These are phyloP conservation scores for Origma solitaria DNA, from an alignment of 2,113 vertebrate genomes.

Conservation along the genomic window DNA sequence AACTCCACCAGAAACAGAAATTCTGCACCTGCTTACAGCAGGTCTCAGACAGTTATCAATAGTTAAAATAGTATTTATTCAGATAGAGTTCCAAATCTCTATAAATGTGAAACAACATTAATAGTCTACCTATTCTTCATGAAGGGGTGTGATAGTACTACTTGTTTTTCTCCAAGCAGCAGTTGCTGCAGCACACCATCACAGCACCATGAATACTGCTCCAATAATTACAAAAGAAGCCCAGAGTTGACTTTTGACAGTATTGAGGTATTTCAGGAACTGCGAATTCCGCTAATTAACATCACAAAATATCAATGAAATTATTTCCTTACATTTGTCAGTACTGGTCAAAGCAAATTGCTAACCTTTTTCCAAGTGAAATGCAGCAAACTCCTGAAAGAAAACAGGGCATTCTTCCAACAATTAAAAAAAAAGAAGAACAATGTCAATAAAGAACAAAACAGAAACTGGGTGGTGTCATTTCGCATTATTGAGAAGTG, in stretches of 20 bases:
- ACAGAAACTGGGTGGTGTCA: neutral
- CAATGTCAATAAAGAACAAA: neutral
- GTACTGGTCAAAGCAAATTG: neutral
- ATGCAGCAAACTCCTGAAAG: neutral
- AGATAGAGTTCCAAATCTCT: neutral
- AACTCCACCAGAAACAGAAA: neutral
- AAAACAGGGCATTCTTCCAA: neutral
- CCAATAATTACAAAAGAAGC: neutral
- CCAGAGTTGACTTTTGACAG: neutral
- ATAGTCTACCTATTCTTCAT: neutral
- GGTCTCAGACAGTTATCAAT: neutral
- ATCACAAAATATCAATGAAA: neutral
- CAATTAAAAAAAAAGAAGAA: neutral
- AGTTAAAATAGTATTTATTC: neutral
- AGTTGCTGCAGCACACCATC: rapidly evolving
- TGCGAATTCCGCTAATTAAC: neutral
- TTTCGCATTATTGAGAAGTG: neutral
- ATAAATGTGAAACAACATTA: neutral
- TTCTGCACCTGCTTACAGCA: neutral
- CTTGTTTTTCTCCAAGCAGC: neutral
- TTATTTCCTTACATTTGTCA: neutral
- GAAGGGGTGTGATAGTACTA: rapidly evolving
- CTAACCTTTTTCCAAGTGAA: neutral
- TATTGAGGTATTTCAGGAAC: neutral
- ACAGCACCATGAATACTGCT: neutral